phyloP scores from a whole-genome alignment of 2,113 vertebrate genomes.

The Xyliphius kryptos region DNA sequence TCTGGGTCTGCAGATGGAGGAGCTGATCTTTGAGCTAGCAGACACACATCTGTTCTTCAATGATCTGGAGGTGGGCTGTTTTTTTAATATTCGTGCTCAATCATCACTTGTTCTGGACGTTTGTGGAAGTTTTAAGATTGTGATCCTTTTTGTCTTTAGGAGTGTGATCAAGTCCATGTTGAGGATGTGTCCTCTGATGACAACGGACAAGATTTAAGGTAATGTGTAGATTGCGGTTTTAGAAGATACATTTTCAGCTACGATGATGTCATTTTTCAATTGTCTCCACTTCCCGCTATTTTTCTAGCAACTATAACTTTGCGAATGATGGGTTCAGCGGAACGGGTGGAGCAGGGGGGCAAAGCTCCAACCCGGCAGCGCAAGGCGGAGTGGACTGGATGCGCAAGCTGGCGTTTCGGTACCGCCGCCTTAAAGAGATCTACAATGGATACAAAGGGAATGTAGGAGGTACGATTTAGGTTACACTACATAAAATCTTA shows the following conservation, averaged over 20 bases:
- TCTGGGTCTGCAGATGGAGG: constrained; percentile 94
- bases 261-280: too few relatives aligned
- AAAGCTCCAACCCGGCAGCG: constrained; percentile 70
- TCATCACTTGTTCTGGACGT: too few relatives aligned
- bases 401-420: constrained; percentile 94
- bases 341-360: constrained; percentile 66
- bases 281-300: too few relatives aligned
- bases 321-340: constrained; percentile 86
- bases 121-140: too few relatives aligned
- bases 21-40: constrained; percentile 97
- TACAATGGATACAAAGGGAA: constrained; percentile 88
- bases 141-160: constrained; percentile 65
- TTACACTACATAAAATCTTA: too few relatives aligned
- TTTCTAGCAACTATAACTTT: constrained; percentile 87
- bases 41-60: constrained; percentile 98
- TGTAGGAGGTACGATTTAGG: too few relatives aligned
- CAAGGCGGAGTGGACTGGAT: constrained; percentile 98
- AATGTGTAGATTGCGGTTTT: too few relatives aligned
- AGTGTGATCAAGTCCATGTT: constrained; percentile 96
- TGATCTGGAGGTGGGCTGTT: constrained; percentile 94
- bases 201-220: constrained; percentile 97
- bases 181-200: constrained; percentile 96
- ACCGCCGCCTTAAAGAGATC: constrained; percentile 90
- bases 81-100: too few relatives aligned
- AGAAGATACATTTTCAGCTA: too few relatives aligned